Evolutionary conservation across 1,140 invertebrate species (phyloP).

Genomic region (Trichomalopsis sarcophagae): DNA sequence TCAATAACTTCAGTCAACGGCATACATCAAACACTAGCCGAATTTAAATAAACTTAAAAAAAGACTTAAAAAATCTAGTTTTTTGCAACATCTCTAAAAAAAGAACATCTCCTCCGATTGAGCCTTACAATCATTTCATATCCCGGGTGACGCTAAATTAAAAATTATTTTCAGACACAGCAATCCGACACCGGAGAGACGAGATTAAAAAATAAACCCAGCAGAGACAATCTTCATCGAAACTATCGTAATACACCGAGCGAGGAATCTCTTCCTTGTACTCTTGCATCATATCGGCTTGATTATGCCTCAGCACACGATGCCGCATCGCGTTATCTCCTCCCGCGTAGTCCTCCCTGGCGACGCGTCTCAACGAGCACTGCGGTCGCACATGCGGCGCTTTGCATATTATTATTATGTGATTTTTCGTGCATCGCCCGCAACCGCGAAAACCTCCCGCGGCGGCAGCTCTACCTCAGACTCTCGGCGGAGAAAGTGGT

Average conservation of each 20-base stretch:
- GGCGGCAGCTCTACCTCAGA: neutral
- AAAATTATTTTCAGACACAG: too few relatives aligned
- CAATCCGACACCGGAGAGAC: too few relatives aligned
- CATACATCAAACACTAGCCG: too few relatives aligned
- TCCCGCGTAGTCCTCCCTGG: neutral
- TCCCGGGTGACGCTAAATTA: too few relatives aligned
- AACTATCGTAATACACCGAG: neutral
- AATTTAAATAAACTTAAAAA: too few relatives aligned
- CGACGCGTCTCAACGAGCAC: neutral
- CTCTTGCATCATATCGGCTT: conserved; percentile 11
- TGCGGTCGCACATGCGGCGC: neutral
- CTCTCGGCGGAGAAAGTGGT: conserved; percentile 61
- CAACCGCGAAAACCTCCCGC: conserved; percentile 6
- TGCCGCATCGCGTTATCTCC: neutral
- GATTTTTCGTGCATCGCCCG: neutral
- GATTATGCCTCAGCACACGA: neutral
- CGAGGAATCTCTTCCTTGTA: neutral
- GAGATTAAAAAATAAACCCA: neutral
- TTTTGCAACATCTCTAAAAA: too few relatives aligned
- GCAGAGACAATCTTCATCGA: neutral
- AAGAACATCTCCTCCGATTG: too few relatives aligned
- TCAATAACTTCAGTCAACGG: too few relatives aligned
- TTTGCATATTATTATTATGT: neutral
- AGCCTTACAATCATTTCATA: too few relatives aligned
- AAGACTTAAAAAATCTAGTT: too few relatives aligned